Conservation (phyloP, 1,140 invertebrate species). For the Protaetia brevitarsis region DNA sequence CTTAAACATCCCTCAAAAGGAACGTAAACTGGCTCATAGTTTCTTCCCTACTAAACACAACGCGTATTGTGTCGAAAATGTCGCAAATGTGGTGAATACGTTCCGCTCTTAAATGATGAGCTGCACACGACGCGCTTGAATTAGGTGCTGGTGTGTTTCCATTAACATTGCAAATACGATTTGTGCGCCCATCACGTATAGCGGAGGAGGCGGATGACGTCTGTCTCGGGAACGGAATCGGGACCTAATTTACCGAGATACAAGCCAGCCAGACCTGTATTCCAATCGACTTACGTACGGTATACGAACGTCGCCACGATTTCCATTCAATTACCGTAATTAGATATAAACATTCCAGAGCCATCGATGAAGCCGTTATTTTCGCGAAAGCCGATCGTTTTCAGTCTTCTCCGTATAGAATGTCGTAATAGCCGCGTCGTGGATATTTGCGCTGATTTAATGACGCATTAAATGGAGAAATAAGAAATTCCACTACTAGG, state of each 20-base stretch:
- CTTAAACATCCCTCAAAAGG: too few species aligned
- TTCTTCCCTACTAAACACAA: too few species aligned
- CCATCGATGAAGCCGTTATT: background rate
- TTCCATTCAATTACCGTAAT: conserved; percentile 13
- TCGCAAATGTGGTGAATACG: too few species aligned
- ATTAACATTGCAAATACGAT: conserved; percentile 1
- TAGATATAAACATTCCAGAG: conserved; percentile 5
- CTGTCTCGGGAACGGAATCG: background rate
- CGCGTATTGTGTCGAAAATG: too few species aligned
- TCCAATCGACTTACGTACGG: background rate
- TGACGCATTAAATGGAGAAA: background rate
- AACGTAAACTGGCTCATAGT: too few species aligned
- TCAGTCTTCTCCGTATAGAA: background rate
- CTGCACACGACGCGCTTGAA: background rate
- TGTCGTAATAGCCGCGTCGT: background rate
- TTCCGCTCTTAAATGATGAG: too few species aligned
- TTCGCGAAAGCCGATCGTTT: background rate
- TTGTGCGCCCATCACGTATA: background rate
- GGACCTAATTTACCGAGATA: background rate
- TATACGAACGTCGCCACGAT: background rate
- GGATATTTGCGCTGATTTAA: conserved; percentile 10
- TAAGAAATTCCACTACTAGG: background rate
- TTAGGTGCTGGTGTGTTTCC: background rate
- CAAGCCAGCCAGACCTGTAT: background rate
- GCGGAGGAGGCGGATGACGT: background rate